phyloP scores from a whole-genome alignment of 1,140 invertebrate genomes.

The Drosophila nebulosa region DNA sequence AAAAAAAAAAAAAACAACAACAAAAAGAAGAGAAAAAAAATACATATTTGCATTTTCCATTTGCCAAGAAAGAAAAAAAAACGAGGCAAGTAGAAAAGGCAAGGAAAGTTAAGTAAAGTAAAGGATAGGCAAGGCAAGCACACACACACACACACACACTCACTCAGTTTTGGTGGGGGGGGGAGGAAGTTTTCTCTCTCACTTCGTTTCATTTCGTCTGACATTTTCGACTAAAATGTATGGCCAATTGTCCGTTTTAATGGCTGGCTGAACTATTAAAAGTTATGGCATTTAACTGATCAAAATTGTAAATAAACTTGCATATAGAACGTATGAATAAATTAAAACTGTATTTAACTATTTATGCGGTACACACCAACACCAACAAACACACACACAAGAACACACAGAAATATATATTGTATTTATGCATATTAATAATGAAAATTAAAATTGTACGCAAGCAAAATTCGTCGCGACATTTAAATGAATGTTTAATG shows the following conservation, averaged over 20 bases:
- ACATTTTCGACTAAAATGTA: conserved; percentile 64
- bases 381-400: neutral
- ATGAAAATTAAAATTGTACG: conserved; percentile 60
- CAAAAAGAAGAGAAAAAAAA: conserved; percentile 8
- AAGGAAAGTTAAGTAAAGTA: neutral
- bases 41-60: conserved; percentile 69
- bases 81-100: neutral
- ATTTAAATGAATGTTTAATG: conserved; percentile 78
- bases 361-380: conserved; percentile 32
- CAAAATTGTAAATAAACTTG: conserved; percentile 73
- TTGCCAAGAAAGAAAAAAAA: conserved; percentile 20
- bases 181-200: neutral
- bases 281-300: conserved; percentile 59
- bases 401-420: conserved; percentile 7
- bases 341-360: conserved; percentile 57
- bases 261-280: conserved; percentile 32
- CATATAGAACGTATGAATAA: conserved; percentile 56
- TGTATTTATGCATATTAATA: conserved; percentile 54
- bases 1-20: neutral
- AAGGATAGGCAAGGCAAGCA: neutral
- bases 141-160: no score
- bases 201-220: conserved; percentile 43
- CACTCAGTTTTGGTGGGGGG: no score
- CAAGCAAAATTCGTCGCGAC: conserved; percentile 70
- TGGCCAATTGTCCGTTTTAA: conserved; percentile 50